Evolutionary conservation across 2,888 invertebrate genomes (phyloP), one percentile per base, ranked within the genome.

Genomic region (Thymelicus lineola): DNA sequence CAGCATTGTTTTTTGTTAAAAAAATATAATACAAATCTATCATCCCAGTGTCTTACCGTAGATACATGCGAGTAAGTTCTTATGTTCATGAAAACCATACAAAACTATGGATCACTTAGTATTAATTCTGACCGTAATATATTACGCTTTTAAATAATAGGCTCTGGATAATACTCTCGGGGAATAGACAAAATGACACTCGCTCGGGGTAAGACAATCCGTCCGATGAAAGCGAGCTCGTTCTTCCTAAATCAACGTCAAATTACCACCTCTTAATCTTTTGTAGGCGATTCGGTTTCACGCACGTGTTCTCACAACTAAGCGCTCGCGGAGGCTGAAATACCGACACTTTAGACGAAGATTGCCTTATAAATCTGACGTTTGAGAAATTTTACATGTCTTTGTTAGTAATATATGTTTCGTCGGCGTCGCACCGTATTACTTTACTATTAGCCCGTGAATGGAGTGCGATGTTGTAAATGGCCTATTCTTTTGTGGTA

Each of bases 231-330:
- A 90, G 88, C 83, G 76, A 76, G 74, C 79, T 79, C 78, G 81
- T 82, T 87, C 86, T 86, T 85, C 86, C 86, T 93, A 92, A 91
- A 92, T 93, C 93, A 93, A 92, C 80, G 93, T 93, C 93, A 92
- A 91, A 93, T 92, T 92, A 92, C 90, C 91, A 91, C 89, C 88
- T 91, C 89, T 88, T 92, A 92, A 93, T 91, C 92, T 90, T 88
- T 88, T 88, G 90, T 86, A 81, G 85, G 82, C 86, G 89, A 90
- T 92, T 89, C 80, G 86, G 90, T 93, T 93, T 88, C 92, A 89
- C 79, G 82, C 88, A 89, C 89, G 89, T 90, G 90, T 88, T 86
- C 85, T 78, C 82, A 78, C 77, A 80, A 76, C 72, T 79, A 80
- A 80, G 78, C 79, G 70, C 71, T 72, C 66, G 72, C 70, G 74